Evolutionary conservation across 2,113 vertebrate species (phyloP).

Genomic region (Heliornis fulica): DNA sequence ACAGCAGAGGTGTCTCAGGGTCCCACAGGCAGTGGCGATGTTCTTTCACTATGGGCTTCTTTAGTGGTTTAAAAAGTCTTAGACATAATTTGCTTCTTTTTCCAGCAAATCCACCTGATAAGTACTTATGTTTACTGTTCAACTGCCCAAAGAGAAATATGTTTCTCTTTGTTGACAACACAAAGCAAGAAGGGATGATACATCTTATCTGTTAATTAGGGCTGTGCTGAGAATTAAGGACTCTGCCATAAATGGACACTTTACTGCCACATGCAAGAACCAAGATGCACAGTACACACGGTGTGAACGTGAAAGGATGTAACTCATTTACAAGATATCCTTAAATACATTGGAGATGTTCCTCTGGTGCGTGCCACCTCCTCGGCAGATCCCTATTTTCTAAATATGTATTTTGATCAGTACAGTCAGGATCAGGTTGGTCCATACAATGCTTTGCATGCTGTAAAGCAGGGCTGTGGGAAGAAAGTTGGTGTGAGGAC

Average conservation of each 20-base stretch:
- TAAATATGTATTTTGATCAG: background rate
- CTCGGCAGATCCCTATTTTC: background rate
- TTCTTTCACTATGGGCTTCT: background rate
- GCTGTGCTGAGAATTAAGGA: background rate
- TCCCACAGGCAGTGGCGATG: fast-evolving
- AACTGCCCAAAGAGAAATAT: background rate
- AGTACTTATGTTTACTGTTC: background rate
- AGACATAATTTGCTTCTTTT: background rate
- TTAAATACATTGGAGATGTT: background rate
- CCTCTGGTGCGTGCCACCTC: background rate
- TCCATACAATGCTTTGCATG: background rate
- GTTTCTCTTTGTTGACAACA: background rate
- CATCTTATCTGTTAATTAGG: background rate
- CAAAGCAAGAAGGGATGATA: background rate
- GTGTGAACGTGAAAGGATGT: background rate
- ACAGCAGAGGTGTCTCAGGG: no score
- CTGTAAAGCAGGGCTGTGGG: background rate
- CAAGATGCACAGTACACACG: background rate
- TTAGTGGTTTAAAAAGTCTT: background rate
- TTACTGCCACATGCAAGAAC: background rate
- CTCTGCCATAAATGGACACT: background rate
- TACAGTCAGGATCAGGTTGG: background rate
- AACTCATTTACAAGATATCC: background rate
- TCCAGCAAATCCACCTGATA: background rate
- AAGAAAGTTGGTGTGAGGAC: background rate